These are phyloP conservation scores for Drosophila nebulosa DNA, from an alignment of 1,140 invertebrate species.

Conservation along the genomic window DNA sequence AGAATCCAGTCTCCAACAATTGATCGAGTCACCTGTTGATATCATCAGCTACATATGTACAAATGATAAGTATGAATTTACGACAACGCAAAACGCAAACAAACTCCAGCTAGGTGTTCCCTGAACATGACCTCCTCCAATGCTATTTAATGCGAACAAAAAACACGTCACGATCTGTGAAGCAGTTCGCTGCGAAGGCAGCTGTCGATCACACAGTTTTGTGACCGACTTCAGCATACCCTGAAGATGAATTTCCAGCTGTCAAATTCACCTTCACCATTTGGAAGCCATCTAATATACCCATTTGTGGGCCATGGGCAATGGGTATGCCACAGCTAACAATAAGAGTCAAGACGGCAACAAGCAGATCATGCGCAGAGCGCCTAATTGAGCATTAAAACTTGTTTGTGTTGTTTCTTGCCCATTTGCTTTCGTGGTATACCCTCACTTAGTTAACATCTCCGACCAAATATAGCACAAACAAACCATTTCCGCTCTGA, in stretches of 20 bases:
- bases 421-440: not conserved
- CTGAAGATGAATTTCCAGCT: no score
- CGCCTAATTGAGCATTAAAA: constrained; percentile 40
- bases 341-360: not conserved
- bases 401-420: constrained; percentile 32
- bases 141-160: constrained; percentile 14
- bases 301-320: not conserved
- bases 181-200: not conserved
- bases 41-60: not conserved
- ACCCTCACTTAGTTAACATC: not conserved
- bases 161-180: constrained; percentile 49
- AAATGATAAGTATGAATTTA: constrained; percentile 11
- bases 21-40: not conserved
- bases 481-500: not conserved
- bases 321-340: not conserved
- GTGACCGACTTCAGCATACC: no score
- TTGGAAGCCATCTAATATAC: not conserved
- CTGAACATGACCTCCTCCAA: constrained; percentile 68
- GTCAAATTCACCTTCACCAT: no score
- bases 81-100: constrained; percentile 3
- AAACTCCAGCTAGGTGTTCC: constrained; percentile 44
- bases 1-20: no score
- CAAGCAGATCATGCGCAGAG: constrained; percentile 2
- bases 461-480: not conserved
- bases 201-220: no score